Evolutionary conservation across 2,113 vertebrate genomes (phyloP), one percentile per base, ranked within the genome.

Genomic region (Apus apus): DNA sequence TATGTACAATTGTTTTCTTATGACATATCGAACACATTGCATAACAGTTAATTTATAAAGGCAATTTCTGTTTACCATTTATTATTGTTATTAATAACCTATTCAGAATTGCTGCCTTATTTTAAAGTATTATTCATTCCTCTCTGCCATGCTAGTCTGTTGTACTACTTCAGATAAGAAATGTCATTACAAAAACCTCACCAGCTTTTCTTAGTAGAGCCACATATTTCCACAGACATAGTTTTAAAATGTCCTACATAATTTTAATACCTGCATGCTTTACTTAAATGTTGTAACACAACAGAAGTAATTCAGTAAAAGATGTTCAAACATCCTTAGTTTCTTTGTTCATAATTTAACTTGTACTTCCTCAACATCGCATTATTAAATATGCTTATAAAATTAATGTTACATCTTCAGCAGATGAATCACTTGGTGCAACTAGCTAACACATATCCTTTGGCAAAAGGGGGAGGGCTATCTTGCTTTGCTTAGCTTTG

Each of bases 131-230:
- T 72, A 64, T 34, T 86, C 15, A 53, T 87, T 56, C 15, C 27
- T 87, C 8, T 87, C n/a, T 90, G 67, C 29, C 27, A 16, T 12
- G 11, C n/a, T 87, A 29, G 48, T 53, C 50, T 65, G 8, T 51
- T 75, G 54, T 85, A 70, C n/a, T 94, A 65, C 90, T 97, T 92
- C 51, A 94, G 89, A 91, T 70, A 97, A 93, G 89, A 74, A 94
- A 64, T 96, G 36, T 20, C 45, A 68, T 92, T 87, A 72, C 30
- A 85, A 86, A 80, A 97, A 94, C 26, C 36, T n/a, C 64, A 94
- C 40, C 45, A 89, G n/a, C 8, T 76, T 48, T 80, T 66, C 85
- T 72, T 73, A 68, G 23, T 94, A 76, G 94, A 92, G 56, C 18
- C 74, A 27, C 38, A 11, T 66, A 76, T 83, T 87, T 95, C 34